phyloP scores from a whole-genome alignment of 2,113 vertebrate species.

The Neogale vison region DNA sequence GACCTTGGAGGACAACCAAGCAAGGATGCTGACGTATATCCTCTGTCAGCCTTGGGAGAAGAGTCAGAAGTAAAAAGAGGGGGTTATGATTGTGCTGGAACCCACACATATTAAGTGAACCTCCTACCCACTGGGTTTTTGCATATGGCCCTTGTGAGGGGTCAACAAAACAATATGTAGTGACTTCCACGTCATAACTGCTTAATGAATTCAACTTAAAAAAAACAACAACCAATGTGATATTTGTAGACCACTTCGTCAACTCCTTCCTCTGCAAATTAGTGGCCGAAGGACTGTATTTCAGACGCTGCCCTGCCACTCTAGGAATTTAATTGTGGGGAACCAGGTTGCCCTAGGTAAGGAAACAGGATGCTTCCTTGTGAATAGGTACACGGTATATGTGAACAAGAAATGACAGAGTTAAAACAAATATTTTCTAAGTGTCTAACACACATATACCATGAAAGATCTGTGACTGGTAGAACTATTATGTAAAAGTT shows the following conservation, averaged over 20 bases:
- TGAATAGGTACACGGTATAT: background rate
- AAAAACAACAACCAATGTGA: background rate
- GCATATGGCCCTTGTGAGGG: fast-evolving
- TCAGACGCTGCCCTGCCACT: too few species aligned
- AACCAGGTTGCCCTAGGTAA: too few species aligned
- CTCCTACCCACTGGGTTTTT: background rate
- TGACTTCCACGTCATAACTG: too few species aligned
- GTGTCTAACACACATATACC: background rate
- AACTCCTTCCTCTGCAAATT: background rate
- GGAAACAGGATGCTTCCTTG: background rate
- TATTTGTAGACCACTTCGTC: too few species aligned
- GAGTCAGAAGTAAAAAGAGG: background rate
- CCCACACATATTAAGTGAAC: background rate
- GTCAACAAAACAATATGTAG: background rate
- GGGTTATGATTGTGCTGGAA: background rate
- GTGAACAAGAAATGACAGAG: background rate
- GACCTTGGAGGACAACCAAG: background rate
- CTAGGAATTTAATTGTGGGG: background rate
- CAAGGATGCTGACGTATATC: background rate
- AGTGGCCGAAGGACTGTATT: background rate
- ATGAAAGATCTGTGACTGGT: too few species aligned
- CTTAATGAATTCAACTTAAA: background rate
- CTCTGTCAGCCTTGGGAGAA: background rate
- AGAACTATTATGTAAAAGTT: background rate
- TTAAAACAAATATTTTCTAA: background rate